Evolutionary conservation across 2,888 invertebrate genomes (phyloP).

Genomic region (Ceriagrion tenellum): DNA sequence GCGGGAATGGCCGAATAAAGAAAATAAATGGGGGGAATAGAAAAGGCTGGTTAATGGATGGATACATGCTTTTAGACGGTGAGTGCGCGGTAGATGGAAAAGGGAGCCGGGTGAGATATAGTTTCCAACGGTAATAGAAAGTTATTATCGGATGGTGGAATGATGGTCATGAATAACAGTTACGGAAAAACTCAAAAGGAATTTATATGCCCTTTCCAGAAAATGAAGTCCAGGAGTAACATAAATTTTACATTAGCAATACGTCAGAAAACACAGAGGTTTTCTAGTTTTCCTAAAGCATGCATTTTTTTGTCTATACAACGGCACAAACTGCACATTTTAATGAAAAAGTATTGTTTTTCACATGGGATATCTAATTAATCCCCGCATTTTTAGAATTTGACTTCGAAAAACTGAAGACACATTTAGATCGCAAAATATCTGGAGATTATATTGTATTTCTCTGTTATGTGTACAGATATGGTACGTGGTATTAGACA

Average conservation of each 20-base stretch:
- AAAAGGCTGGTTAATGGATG: slow-evolving; percentile 48
- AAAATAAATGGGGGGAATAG: slow-evolving; percentile 28
- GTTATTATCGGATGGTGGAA: slow-evolving; percentile 15
- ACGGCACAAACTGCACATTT: no score
- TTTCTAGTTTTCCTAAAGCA: no score
- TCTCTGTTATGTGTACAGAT: no score
- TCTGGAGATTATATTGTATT: no score
- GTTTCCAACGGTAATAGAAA: slow-evolving; percentile 23
- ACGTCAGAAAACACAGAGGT: not conserved
- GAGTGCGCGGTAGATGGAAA: slow-evolving; percentile 41
- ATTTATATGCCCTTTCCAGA: not conserved
- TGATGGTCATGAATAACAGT: not conserved
- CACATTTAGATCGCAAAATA: no score
- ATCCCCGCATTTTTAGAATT: no score
- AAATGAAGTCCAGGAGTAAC: not conserved
- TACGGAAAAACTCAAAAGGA: not conserved
- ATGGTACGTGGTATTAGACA: no score
- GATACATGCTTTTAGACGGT: slow-evolving; percentile 47
- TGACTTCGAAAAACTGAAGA: no score
- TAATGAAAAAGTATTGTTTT: no score
- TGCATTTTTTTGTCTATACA: no score
- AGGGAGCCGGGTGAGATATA: slow-evolving; percentile 35
- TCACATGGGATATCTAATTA: no score
- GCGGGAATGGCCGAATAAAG: slow-evolving; percentile 49
- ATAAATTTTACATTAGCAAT: not conserved